Evolutionary conservation across 2,113 vertebrate species (phyloP).

Genomic region (Rhipidura dahli): DNA sequence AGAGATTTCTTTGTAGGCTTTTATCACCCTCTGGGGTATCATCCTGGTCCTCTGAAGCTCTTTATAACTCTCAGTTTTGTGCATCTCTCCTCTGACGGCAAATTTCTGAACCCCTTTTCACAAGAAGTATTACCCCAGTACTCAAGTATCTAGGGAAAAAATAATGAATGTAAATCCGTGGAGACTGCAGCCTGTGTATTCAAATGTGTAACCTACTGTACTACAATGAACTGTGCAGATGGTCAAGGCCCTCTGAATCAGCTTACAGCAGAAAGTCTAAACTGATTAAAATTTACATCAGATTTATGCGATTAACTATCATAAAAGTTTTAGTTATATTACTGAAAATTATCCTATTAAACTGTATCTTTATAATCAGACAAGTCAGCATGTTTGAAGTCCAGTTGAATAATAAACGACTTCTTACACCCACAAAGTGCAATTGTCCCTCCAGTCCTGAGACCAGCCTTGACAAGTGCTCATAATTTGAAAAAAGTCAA

Average conservation of each 20-base stretch:
- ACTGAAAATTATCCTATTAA: not conserved
- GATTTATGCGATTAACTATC: not conserved
- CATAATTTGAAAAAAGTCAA: not conserved
- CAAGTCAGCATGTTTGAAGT: not conserved
- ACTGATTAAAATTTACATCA: conserved; percentile 12
- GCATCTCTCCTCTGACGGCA: not conserved
- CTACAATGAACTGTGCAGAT: not conserved
- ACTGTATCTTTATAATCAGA: not conserved
- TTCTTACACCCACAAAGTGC: not conserved
- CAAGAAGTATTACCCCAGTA: not conserved
- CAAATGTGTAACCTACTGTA: not conserved
- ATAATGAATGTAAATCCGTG: not conserved
- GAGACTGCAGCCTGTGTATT: not conserved
- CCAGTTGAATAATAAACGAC: not conserved
- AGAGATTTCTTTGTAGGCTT: not conserved
- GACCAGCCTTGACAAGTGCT: not conserved
- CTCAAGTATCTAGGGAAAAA: not conserved
- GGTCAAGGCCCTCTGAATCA: not conserved
- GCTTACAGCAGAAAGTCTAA: not conserved
- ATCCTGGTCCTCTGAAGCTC: not conserved
- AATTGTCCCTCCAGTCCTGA: not conserved
- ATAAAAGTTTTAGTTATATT: not conserved
- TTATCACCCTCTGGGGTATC: not conserved
- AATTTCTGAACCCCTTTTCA: not conserved
- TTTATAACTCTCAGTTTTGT: not conserved